Conservation (phyloP, 2,113 vertebrate species). For the Terrapene triunguis region DNA sequence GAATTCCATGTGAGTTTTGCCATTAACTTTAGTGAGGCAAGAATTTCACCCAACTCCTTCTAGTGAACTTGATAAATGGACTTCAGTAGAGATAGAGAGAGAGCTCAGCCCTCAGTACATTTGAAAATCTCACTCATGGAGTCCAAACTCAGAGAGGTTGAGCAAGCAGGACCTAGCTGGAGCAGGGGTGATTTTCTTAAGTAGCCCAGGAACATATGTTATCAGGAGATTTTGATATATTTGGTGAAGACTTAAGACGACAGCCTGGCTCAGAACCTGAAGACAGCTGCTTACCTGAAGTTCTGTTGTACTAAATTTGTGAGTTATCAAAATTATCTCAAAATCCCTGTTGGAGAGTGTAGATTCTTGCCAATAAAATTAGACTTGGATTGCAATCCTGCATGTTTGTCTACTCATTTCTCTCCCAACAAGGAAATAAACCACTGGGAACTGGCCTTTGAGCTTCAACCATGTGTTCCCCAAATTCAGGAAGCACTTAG, state of each 20-base stretch:
- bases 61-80: accelerated
- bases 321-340: not conserved
- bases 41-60: not conserved
- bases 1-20: not conserved
- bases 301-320: not conserved
- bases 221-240: not conserved
- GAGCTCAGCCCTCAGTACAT: not conserved
- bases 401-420: not conserved
- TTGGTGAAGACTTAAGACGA: not conserved
- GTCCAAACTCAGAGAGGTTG: not conserved
- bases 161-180: not conserved
- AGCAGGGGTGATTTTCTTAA: not conserved
- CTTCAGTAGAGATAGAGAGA: not conserved
- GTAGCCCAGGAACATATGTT: not conserved
- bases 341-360: not conserved
- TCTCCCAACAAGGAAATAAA: not conserved
- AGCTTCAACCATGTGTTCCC: not conserved
- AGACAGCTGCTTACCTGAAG: not conserved
- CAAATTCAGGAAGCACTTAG: not conserved
- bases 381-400: not conserved
- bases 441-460: not conserved
- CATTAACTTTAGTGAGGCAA: not conserved
- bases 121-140: not conserved
- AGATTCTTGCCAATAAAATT: not conserved
- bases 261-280: not conserved